Percentiles rank a stretch among this genome's conserved stretches.
These are phyloP conservation scores for Drosophila robusta DNA, from an alignment of 2,888 invertebrate species.

Conservation along the genomic window DNA sequence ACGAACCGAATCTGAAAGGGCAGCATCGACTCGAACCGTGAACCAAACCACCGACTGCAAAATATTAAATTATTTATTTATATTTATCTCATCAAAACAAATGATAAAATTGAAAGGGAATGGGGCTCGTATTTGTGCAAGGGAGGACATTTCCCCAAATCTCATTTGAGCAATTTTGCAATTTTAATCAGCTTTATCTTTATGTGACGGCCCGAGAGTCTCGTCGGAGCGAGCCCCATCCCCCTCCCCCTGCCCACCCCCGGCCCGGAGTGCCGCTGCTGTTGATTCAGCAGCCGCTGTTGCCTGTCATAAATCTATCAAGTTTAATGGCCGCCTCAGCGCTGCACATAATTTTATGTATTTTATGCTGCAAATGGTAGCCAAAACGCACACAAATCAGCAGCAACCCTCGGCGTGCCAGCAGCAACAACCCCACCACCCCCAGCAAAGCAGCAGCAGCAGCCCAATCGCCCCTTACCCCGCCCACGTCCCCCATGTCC, in stretches of 20 bases:
- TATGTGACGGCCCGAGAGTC: constrained; percentile 52
- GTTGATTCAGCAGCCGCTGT: constrained; percentile 25
- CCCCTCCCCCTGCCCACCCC: background rate
- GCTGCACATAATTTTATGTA: constrained; percentile 84
- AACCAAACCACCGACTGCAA: background rate
- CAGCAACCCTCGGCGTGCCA: constrained; percentile 58
- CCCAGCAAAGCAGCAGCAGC: constrained; percentile 19
- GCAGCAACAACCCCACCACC: constrained; percentile 17
- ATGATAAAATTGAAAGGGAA: constrained; percentile 16
- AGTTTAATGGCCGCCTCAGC: constrained; percentile 83
- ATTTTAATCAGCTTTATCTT: constrained; percentile 75
- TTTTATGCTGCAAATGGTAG: constrained; percentile 80
- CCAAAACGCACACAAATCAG: constrained; percentile 71
- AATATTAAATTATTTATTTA: constrained; percentile 5
- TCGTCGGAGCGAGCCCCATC: too few species aligned
- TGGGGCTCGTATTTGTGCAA: constrained; percentile 10
- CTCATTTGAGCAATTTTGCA: constrained; percentile 75
- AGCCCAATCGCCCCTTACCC: background rate
- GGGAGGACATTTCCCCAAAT: constrained; percentile 57
- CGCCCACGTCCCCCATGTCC: too few species aligned
- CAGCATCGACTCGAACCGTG: too few species aligned
- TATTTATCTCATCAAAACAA: constrained; percentile 27
- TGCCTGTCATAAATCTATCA: constrained; percentile 83
- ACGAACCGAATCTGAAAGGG: too few species aligned
- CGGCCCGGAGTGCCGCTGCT: constrained; percentile 16